Conservation (phyloP, 2,113 vertebrate genomes). For the Arvicanthis niloticus region DNA sequence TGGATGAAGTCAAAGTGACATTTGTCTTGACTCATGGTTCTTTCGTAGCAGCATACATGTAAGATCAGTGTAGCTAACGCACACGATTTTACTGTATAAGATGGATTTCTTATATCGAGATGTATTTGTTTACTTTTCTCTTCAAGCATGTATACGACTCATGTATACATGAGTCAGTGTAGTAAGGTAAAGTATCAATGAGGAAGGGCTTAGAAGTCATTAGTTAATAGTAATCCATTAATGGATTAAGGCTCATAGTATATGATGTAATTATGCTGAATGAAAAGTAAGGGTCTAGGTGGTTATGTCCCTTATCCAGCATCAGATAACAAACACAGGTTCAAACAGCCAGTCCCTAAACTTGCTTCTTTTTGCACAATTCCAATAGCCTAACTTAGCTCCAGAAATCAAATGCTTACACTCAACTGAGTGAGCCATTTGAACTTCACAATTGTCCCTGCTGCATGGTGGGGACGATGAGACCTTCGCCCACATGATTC, state of each 20-base stretch:
- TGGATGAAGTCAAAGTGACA: not conserved
- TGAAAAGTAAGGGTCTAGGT: not conserved
- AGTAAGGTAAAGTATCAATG: not conserved
- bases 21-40: not conserved
- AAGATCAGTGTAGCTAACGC: not conserved
- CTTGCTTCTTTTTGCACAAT: no score
- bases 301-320: not conserved
- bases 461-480: not conserved
- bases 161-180: not conserved
- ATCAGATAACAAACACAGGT: no score
- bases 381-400: not conserved
- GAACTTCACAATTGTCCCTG: not conserved
- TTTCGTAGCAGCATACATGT: not conserved
- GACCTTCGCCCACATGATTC: not conserved
- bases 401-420: no score
- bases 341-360: no score
- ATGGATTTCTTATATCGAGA: not conserved
- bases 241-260: not conserved
- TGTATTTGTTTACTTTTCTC: not conserved
- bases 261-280: not conserved
- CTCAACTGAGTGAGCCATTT: not conserved
- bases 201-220: not conserved
- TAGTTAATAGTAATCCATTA: not conserved
- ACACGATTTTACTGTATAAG: not conserved
- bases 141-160: not conserved